These are phyloP conservation scores for Scolopax mira DNA, from an alignment of 2,113 vertebrate genomes.

Conservation along the genomic window DNA sequence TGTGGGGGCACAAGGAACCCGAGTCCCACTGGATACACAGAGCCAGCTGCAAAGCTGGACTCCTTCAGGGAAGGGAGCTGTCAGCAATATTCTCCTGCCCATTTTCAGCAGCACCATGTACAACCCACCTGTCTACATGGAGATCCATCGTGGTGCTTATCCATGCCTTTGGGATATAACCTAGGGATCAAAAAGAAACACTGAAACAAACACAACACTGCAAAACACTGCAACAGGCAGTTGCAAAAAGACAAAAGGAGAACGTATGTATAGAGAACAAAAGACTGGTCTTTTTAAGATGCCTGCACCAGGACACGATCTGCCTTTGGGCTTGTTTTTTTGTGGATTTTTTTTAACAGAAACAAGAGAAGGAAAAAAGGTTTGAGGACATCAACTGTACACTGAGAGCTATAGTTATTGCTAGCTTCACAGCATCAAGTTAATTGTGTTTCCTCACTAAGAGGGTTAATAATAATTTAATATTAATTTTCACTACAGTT, in stretches of 20 bases:
- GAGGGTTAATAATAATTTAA: not conserved
- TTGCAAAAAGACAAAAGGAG: not conserved
- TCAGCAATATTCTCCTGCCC: not conserved
- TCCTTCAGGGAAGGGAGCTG: not conserved
- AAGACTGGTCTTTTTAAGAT: not conserved
- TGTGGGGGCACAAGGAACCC: not conserved
- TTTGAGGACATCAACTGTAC: not conserved
- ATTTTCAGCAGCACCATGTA: not conserved
- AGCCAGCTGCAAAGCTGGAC: not conserved
- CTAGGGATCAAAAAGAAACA: constrained; percentile 61
- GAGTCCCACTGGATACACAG: not conserved
- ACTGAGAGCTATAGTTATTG: not conserved
- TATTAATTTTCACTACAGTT: not conserved
- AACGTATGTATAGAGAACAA: not conserved
- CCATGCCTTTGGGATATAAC: constrained; percentile 89
- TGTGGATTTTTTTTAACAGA: not conserved
- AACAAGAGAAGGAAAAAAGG: not conserved
- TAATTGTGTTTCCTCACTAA: not conserved
- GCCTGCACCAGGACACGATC: not conserved
- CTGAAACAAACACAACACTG: not conserved
- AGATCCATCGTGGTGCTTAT: constrained; percentile 86
- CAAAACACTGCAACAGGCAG: not conserved
- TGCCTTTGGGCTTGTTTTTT: not conserved
- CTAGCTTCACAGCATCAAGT: not conserved
- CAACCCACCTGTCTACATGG: constrained; percentile 79